Percentiles rank a stretch among this genome's conserved stretches.
Conservation (phyloP, 1,140 invertebrate genomes). For the Eufriesea mexicana region DNA sequence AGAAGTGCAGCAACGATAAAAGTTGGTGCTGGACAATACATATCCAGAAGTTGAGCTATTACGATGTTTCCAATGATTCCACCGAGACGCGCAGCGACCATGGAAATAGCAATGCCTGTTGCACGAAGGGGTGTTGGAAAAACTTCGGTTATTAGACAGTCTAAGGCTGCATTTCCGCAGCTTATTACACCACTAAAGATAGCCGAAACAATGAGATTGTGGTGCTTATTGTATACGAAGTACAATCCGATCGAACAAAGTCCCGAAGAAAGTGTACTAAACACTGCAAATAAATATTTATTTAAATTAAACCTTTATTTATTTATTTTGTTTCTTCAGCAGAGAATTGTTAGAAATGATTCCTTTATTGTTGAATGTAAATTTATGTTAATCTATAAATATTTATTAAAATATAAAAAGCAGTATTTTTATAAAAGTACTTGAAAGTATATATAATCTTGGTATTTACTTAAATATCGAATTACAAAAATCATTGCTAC, state of each 20-base stretch:
- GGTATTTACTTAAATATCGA: too few relatives aligned
- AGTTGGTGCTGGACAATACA: slow-evolving; percentile 92
- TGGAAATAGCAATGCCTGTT: slow-evolving; percentile 92
- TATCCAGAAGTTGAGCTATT: slow-evolving; percentile 90
- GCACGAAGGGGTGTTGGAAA: slow-evolving; percentile 94
- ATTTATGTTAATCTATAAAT: too few relatives aligned
- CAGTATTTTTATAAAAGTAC: too few relatives aligned
- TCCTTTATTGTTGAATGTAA: neutral
- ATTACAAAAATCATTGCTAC: neutral
- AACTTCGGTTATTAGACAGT: slow-evolving; percentile 94
- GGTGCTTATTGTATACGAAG: slow-evolving; percentile 90
- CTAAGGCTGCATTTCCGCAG: slow-evolving; percentile 93
- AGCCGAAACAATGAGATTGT: slow-evolving; percentile 92
- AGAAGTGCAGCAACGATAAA: slow-evolving; percentile 92
- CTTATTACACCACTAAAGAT: slow-evolving; percentile 94
- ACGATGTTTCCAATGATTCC: slow-evolving; percentile 94
- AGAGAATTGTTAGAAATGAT: neutral
- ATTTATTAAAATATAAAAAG: too few relatives aligned
- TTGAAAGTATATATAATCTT: too few relatives aligned
- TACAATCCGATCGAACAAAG: slow-evolving; percentile 92
- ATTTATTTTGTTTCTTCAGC: neutral
- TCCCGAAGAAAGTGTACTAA: slow-evolving; percentile 93
- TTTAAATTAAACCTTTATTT: too few relatives aligned
- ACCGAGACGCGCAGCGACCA: slow-evolving; percentile 92
- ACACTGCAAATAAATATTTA: slow-evolving; percentile 84